phyloP scores from a whole-genome alignment of 2,797 vertebrate species.

The Leucoraja ocellata region DNA sequence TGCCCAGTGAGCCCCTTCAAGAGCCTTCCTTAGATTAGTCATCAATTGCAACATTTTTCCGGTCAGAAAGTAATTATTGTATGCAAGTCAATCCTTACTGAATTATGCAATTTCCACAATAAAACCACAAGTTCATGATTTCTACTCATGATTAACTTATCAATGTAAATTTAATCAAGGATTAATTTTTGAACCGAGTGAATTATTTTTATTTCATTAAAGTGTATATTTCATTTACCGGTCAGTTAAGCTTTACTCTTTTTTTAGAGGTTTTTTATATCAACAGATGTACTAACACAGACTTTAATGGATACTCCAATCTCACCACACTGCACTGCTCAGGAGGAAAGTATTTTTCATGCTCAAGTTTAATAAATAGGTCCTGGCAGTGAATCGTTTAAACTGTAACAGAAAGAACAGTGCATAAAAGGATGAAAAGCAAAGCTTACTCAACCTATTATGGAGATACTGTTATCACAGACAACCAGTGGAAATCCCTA shows the following conservation, averaged over 20 bases:
- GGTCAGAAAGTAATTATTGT: background rate
- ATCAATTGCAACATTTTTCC: too few relatives aligned
- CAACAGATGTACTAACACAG: background rate
- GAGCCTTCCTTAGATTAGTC: background rate
- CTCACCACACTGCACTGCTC: background rate
- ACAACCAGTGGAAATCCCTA: background rate
- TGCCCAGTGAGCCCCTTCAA: background rate
- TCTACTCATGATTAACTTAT: background rate
- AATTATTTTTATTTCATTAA: background rate
- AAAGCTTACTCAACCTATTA: background rate
- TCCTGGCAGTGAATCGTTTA: background rate
- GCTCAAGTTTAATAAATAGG: background rate
- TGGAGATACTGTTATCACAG: background rate
- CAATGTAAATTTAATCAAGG: background rate
- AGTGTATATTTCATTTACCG: background rate
- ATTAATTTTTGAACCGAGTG: background rate
- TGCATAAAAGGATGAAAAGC: background rate
- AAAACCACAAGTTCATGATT: background rate
- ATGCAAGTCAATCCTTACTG: background rate
- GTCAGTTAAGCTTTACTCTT: background rate
- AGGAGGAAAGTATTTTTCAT: background rate
- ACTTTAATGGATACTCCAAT: background rate
- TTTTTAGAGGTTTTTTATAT: background rate
- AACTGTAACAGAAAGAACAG: too few relatives aligned
- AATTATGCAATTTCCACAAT: background rate